Evolutionary conservation across 2,888 invertebrate species (phyloP).

Genomic region (Caenorhabditis sp.): DNA sequence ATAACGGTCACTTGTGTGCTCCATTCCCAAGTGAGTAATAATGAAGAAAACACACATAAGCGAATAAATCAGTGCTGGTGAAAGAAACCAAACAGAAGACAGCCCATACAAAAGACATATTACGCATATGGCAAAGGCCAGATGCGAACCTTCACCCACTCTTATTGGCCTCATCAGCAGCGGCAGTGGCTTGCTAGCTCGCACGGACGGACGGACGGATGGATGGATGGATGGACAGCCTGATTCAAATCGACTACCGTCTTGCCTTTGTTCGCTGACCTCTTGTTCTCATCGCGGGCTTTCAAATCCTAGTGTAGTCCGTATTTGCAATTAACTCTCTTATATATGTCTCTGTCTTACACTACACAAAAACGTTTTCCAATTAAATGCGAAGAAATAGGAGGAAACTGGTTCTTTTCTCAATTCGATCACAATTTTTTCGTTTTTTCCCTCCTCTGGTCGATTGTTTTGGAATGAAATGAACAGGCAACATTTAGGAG

Average conservation of each 20-base stretch:
- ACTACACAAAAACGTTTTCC: constrained; percentile 15
- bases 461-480: no score
- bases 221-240: no score
- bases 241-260: constrained; percentile 45
- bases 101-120: constrained; percentile 29
- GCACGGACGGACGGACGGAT: no score
- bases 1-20: no score
- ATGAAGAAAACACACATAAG: neutral
- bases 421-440: constrained; percentile 12
- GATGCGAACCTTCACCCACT: constrained; percentile 24
- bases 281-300: no score
- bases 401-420: constrained; percentile 17
- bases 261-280: no score
- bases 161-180: neutral
- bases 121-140: constrained; percentile 37
- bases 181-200: no score
- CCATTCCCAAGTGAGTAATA: no score
- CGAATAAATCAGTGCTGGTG: no score
- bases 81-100: neutral
- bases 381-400: constrained; percentile 21
- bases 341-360: neutral
- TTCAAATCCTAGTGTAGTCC: no score
- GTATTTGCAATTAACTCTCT: constrained; percentile 28
- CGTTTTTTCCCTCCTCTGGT: no score
- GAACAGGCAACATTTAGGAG: no score